Conservation (phyloP, 2,113 vertebrate species). For the Rhinoderma darwinii region DNA sequence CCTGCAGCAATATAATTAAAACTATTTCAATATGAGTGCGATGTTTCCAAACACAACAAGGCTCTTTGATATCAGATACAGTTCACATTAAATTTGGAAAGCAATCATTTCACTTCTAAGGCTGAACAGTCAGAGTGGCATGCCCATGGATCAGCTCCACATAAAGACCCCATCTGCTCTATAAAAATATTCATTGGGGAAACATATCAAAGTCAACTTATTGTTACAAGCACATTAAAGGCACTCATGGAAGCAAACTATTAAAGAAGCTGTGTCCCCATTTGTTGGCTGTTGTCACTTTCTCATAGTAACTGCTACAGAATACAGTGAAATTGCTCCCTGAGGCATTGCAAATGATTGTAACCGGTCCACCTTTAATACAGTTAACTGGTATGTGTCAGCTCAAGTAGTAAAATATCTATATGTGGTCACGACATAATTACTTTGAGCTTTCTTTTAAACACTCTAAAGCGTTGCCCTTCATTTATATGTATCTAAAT, state of each 20-base stretch:
- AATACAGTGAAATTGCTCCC: neutral
- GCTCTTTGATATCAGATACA: neutral
- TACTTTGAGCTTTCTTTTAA: neutral
- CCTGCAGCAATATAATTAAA: conserved; percentile 7
- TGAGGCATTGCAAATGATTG: conserved; percentile 24
- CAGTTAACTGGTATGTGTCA: conserved; percentile 11
- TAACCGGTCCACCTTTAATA: neutral
- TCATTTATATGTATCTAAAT: neutral
- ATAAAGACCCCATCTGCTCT: conserved; percentile 32
- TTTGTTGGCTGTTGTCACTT: conserved; percentile 2
- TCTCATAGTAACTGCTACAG: conserved; percentile 1
- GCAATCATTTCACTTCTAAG: conserved; percentile 9
- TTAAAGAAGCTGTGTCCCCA: conserved; percentile 8
- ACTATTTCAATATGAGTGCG: neutral
- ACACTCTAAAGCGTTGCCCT: neutral
- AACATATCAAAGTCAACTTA: conserved; percentile 23
- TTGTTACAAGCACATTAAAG: conserved; percentile 43
- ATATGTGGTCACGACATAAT: neutral
- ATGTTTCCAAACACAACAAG: conserved; percentile 16
- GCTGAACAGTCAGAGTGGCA: neutral
- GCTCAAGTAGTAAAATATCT: conserved; percentile 16
- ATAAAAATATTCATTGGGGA: conserved; percentile 20
- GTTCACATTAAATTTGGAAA: conserved; percentile 3
- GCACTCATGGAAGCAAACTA: conserved; percentile 33
- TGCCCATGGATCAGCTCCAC: neutral